Evolutionary conservation across 1,140 invertebrate genomes (phyloP).

Genomic region (Drosophila subobscura): DNA sequence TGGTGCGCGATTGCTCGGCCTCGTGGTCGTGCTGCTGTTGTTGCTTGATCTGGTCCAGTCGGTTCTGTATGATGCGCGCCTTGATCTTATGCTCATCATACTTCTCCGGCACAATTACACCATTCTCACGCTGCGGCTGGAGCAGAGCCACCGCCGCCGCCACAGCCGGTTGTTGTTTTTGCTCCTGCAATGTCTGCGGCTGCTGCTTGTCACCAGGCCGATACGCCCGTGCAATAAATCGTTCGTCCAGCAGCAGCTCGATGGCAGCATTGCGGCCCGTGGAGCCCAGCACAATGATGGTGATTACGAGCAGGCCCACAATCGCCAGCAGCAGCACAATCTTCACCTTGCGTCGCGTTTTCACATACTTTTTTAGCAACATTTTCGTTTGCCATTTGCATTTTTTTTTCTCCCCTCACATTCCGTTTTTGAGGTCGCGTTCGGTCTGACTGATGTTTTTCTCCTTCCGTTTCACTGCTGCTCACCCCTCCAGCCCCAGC

Average conservation of each 20-base stretch:
- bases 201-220: conserved; percentile 42
- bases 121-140: conserved; percentile 61
- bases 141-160: conserved; percentile 45
- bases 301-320: conserved; percentile 71
- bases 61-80: conserved; percentile 73
- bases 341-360: conserved; percentile 82
- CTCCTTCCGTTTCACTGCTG: conserved; percentile 29
- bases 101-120: conserved; percentile 80
- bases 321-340: conserved; percentile 74
- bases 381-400: conserved; percentile 64
- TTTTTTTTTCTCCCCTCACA: conserved; percentile 54
- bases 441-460: conserved; percentile 36
- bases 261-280: conserved; percentile 49
- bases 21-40: conserved; percentile 63
- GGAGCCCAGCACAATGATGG: conserved; percentile 70
- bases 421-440: conserved; percentile 26
- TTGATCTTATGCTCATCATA: conserved; percentile 82
- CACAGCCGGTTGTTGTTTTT: conserved; percentile 5
- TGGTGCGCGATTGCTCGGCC: conserved; percentile 58
- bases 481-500: conserved; percentile 30
- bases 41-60: conserved; percentile 70
- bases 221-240: conserved; percentile 74
- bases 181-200: conserved; percentile 22
- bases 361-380: conserved; percentile 81
- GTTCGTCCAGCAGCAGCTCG: conserved; percentile 72